Evolutionary conservation across 2,113 vertebrate species (phyloP).

Genomic region (Egretta garzetta): DNA sequence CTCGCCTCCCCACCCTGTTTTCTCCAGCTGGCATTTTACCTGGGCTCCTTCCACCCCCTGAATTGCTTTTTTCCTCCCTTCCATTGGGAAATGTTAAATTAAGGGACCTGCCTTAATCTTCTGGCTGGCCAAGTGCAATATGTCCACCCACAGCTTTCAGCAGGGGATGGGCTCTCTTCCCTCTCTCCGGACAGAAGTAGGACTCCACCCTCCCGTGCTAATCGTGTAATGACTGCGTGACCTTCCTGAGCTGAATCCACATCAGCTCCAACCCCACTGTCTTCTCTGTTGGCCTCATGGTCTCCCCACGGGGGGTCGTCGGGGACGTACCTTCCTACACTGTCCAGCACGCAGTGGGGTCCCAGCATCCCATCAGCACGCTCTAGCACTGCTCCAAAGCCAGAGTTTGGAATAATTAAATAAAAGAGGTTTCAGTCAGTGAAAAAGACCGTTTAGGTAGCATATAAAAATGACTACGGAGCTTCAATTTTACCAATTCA

Average conservation of each 20-base stretch:
- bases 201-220: neutral
- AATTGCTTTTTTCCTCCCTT: neutral
- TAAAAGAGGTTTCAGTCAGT: neutral
- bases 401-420: neutral
- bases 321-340: fast-evolving
- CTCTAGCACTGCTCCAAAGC: fast-evolving
- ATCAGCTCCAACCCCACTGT: neutral
- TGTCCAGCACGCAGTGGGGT: fast-evolving
- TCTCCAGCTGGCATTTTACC: neutral
- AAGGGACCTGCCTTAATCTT: neutral
- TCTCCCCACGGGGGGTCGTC: fast-evolving
- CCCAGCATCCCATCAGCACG: too few relatives aligned
- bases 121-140: constrained; percentile 18
- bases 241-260: neutral
- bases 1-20: neutral
- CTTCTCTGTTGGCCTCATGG: neutral
- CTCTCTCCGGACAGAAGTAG: neutral
- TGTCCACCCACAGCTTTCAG: neutral
- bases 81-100: constrained; percentile 10
- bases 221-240: neutral
- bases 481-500: neutral
- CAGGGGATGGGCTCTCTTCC: constrained; percentile 22
- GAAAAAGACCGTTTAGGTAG: neutral
- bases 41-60: neutral
- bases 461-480: neutral